Evolutionary conservation across 2,888 invertebrate genomes (phyloP).

Genomic region (Drosophila setosimentum): DNA sequence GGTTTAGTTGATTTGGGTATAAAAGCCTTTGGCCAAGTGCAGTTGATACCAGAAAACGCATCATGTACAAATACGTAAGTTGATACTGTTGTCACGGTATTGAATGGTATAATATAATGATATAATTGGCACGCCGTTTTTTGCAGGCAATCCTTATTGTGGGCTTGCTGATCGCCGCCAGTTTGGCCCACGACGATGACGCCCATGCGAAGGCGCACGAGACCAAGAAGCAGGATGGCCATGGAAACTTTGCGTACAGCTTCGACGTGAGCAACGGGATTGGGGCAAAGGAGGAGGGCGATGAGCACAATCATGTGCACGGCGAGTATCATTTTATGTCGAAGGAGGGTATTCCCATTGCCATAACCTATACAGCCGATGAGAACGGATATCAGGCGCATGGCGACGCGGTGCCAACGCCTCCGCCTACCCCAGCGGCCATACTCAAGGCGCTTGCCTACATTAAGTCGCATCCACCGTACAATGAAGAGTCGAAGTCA

Average conservation of each 20-base stretch:
- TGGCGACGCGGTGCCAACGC: conserved; percentile 75
- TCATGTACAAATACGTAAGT: conserved; percentile 75
- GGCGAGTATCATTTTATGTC: conserved; percentile 71
- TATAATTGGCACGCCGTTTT: conserved; percentile 5
- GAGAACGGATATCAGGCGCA: conserved; percentile 79
- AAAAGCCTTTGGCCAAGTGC: conserved; percentile 43
- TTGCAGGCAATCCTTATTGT: conserved; percentile 55
- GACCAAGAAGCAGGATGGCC: conserved; percentile 68
- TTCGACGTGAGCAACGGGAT: conserved; percentile 78
- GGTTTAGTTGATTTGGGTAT: conserved; percentile 40
- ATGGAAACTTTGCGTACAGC: conserved; percentile 74
- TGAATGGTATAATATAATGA: neutral
- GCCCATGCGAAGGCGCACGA: conserved; percentile 73
- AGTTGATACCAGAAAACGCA: conserved; percentile 37
- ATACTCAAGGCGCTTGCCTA: conserved; percentile 78
- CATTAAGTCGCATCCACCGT: conserved; percentile 75
- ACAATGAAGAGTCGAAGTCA: conserved; percentile 46
- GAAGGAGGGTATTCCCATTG: conserved; percentile 76
- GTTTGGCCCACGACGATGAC: conserved; percentile 71
- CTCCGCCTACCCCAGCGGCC: conserved; percentile 79
- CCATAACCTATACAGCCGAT: conserved; percentile 78
- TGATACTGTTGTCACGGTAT: neutral
- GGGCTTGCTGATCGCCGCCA: conserved; percentile 45
- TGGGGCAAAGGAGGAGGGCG: conserved; percentile 73
- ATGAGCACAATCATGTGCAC: conserved; percentile 66